Evolutionary conservation across 2,113 vertebrate genomes (phyloP).

Genomic region (Sylvilagus bachmani): DNA sequence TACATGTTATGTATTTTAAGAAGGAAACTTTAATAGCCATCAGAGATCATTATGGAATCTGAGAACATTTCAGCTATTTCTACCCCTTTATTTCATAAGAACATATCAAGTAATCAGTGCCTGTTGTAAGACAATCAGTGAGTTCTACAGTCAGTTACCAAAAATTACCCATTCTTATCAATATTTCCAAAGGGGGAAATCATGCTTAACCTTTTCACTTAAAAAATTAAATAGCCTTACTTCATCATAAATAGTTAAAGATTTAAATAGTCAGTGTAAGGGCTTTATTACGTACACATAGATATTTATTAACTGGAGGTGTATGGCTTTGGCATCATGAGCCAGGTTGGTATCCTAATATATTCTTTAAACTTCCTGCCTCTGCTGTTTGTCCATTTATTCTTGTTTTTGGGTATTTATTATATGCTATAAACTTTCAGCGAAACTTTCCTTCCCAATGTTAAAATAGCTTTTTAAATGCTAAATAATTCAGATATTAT

Average conservation of each 20-base stretch:
- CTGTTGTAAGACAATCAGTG: not conserved
- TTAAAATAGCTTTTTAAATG: not conserved
- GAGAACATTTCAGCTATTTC: conserved; percentile 8
- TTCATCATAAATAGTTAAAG: not conserved
- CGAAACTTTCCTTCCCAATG: conserved; percentile 3
- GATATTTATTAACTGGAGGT: not conserved
- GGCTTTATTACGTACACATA: not conserved
- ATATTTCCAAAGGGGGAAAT: not conserved
- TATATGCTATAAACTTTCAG: not conserved
- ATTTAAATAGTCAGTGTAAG: conserved; percentile 22
- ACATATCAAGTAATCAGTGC: not conserved
- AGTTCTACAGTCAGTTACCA: not conserved
- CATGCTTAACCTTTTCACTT: conserved; percentile 11
- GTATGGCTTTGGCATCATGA: not conserved
- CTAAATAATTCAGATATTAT: not conserved
- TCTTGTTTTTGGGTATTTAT: not conserved
- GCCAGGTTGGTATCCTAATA: not conserved
- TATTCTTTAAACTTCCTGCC: not conserved
- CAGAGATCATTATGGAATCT: not conserved
- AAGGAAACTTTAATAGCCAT: conserved; percentile 29
- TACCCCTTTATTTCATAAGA: not conserved
- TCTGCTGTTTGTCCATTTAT: not conserved
- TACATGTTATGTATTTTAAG: conserved; percentile 22
- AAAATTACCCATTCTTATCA: conserved; percentile 28
- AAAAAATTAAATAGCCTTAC: not conserved